Conservation (phyloP, 2,797 vertebrate species). For the Pelodytes ibericus region DNA sequence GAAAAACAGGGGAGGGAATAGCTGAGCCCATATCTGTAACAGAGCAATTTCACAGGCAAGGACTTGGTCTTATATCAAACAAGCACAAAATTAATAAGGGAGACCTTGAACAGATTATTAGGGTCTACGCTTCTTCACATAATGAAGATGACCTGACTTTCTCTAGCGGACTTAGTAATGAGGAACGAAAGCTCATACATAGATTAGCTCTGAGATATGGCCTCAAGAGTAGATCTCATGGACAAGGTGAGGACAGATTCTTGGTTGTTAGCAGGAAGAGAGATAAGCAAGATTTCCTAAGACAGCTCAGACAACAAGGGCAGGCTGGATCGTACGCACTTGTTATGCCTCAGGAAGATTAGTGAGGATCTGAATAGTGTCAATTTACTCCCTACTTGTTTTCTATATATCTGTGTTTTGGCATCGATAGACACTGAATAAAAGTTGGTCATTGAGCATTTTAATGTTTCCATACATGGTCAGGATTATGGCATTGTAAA, state of each 20-base stretch:
- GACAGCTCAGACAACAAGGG: slow-evolving; percentile 92
- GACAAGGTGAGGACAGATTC: slow-evolving; percentile 87
- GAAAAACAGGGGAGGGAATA: slow-evolving; percentile 92
- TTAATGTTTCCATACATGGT: background rate
- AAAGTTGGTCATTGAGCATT: background rate
- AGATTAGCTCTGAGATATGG: slow-evolving; percentile 91
- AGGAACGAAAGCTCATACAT: slow-evolving; percentile 94
- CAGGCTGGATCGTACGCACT: slow-evolving; percentile 94
- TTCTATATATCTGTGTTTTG: background rate
- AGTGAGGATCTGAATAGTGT: slow-evolving; percentile 41
- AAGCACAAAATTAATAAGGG: slow-evolving; percentile 85
- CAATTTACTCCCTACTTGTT: background rate
- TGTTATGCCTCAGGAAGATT: slow-evolving; percentile 87
- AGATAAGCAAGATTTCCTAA: slow-evolving; percentile 89
- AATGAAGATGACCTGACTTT: slow-evolving; percentile 94
- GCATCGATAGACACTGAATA: background rate
- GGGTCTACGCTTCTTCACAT: slow-evolving; percentile 88
- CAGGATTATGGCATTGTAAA: no score
- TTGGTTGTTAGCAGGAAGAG: slow-evolving; percentile 92
- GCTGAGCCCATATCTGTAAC: slow-evolving; percentile 93
- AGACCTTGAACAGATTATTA: slow-evolving; percentile 92
- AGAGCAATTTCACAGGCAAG: slow-evolving; percentile 93
- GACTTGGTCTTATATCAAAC: slow-evolving; percentile 86
- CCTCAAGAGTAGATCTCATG: slow-evolving; percentile 94
- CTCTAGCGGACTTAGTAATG: slow-evolving; percentile 92